Conservation (phyloP, 2,797 vertebrate species). For the Podarcis lilfordi region DNA sequence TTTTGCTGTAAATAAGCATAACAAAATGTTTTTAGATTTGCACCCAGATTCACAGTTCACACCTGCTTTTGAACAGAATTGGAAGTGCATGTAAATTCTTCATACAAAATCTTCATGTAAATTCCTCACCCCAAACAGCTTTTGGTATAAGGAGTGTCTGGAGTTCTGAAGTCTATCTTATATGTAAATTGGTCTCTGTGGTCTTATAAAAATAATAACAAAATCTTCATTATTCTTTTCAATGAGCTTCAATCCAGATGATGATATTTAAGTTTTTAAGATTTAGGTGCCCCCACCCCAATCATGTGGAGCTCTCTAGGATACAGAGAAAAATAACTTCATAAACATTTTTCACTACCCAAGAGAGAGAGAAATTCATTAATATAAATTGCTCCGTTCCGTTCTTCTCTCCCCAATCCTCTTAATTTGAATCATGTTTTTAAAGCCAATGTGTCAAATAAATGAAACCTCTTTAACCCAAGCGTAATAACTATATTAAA, state of each 20-base stretch:
- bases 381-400: slow-evolving; percentile 45
- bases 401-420: slow-evolving; percentile 14
- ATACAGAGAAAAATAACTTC: slow-evolving; percentile 38
- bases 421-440: slow-evolving; percentile 37
- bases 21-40: neutral
- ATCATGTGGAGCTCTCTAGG: slow-evolving; percentile 8
- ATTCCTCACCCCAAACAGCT: neutral
- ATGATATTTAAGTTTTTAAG: neutral
- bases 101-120: neutral
- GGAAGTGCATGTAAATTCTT: neutral
- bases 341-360: slow-evolving; percentile 8
- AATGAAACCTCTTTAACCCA: slow-evolving; percentile 35
- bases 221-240: slow-evolving; percentile 41
- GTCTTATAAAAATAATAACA: slow-evolving; percentile 28
- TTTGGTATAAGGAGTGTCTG: neutral
- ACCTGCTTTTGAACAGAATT: neutral
- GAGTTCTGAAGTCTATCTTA: neutral
- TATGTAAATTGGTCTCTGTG: slow-evolving; percentile 16
- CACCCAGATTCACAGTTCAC: neutral
- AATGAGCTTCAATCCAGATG: slow-evolving; percentile 21
- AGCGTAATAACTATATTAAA: slow-evolving; percentile 51
- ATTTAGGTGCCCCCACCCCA: neutral
- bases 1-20: neutral
- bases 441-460: slow-evolving; percentile 45
- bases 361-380: slow-evolving; percentile 28